Evolutionary conservation across 2,797 vertebrate species (phyloP), one percentile per base, ranked within the genome.

Genomic region (Taenioides sp.): DNA sequence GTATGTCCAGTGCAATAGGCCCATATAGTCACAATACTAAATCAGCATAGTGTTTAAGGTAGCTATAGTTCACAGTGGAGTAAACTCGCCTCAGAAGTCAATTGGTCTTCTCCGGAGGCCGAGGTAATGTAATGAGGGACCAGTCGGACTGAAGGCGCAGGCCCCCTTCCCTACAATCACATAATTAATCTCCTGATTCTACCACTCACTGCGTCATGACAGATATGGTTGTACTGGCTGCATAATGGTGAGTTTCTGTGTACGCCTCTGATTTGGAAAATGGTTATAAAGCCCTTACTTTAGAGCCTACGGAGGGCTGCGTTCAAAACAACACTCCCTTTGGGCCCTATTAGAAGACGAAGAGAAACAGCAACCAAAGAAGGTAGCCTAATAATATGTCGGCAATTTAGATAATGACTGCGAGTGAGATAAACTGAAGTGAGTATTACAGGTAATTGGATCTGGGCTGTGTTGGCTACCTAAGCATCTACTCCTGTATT

Each of bases 351-450:
- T 98, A 97, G 94, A 90, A 94, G 91, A 94, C 82, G 79, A 88
- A 90, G 83, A 84, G 87, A 90, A 91, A 86, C 89, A 90, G 84
- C 85, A 85, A 90, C 84, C 89, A 88, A 94, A 92, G 92, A 86
- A 89, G 90, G 91, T 91, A 88, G 81, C 91, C 89, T 94, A 94
- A 97, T 98, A 96, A 97, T 96, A 96, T 96, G 95, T 96, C 90
- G 89, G 94, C 96, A 96, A 97, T 99, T 97, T 97, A 97, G 96
- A 95, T 98, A 97, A 97, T 96, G 96, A 96, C 96, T 95, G 92
- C 95, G 93, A 95, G 95, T 94, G 96, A 97, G 96, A 97, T 96
- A 96, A 97, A 97, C 95, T 94, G 92, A 96, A 96, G 95, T 95
- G 96, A 95, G 95, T 94, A 94, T 97, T 95, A 94, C 95, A 96